Conservation (phyloP, 2,113 vertebrate genomes). For the Solenodon paradoxus region DNA sequence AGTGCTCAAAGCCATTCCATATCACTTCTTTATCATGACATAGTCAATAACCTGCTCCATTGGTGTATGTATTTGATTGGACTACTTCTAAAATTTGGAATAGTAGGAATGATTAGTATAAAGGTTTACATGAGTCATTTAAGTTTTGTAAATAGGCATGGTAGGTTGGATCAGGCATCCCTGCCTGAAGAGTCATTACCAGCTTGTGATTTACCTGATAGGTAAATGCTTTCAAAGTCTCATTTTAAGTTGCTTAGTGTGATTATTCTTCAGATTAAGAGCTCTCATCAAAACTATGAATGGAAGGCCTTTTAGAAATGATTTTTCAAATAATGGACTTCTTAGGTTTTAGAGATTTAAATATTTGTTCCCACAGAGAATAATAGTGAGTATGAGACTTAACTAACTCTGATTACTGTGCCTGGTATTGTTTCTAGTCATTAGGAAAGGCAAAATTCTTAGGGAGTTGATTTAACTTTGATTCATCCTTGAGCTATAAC, state of each 20-base stretch:
- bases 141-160: conserved; percentile 47
- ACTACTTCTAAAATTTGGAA: not conserved
- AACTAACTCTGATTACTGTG: not conserved
- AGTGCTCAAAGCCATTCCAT: not conserved
- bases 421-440: conserved; percentile 43
- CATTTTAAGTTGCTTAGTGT: conserved; percentile 32
- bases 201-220: conserved; percentile 16
- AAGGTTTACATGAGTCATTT: not conserved
- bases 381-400: not conserved
- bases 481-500: not conserved
- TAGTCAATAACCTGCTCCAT: not conserved
- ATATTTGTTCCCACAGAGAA: not conserved
- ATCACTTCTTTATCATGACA: not conserved
- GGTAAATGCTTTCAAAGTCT: conserved; percentile 55
- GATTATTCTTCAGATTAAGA: conserved; percentile 38
- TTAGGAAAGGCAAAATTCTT: conserved; percentile 17
- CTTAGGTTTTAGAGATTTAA: conserved; percentile 15
- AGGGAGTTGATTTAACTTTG: conserved; percentile 43
- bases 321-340: not conserved
- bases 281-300: conserved; percentile 31
- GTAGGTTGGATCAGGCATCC: not conserved
- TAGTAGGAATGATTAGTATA: not conserved
- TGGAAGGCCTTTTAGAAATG: conserved; percentile 33
- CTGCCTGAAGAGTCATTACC: conserved; percentile 20
- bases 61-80: not conserved